These are phyloP conservation scores for Gymnocypris eckloni DNA, from an alignment of 2,797 vertebrate species.

Conservation along the genomic window DNA sequence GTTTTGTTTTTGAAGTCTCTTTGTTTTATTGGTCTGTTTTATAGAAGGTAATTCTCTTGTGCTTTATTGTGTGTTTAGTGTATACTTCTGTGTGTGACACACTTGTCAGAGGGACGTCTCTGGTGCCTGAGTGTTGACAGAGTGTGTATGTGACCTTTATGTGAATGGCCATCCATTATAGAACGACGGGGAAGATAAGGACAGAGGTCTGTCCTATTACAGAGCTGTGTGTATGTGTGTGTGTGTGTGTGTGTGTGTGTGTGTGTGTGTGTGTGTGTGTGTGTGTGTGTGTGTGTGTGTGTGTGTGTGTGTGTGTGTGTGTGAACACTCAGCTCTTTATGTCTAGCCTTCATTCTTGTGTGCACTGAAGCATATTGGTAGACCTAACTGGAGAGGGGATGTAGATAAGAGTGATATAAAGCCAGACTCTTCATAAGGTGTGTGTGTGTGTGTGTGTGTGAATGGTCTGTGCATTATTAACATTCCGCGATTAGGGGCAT, in stretches of 20 bases:
- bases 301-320: constrained; percentile 71
- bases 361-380: constrained; percentile 71
- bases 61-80: constrained; percentile 48
- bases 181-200: constrained; percentile 64
- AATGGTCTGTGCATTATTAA: constrained; percentile 24
- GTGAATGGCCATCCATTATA: constrained; percentile 77
- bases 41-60: constrained; percentile 36
- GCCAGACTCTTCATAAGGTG: constrained; percentile 7
- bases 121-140: constrained; percentile 56
- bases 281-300: constrained; percentile 62
- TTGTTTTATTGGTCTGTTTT: constrained; percentile 33
- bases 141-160: constrained; percentile 70
- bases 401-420: constrained; percentile 69
- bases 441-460: constrained; percentile 42
- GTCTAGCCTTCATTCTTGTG: constrained; percentile 73
- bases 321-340: constrained; percentile 57
- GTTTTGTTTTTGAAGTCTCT: constrained; percentile 8
- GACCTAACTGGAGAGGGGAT: constrained; percentile 52
- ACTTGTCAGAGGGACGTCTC: constrained; percentile 53
- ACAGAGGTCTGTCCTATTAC: constrained; percentile 64
- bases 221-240: constrained; percentile 62
- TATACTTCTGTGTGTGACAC: constrained; percentile 37
- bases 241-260: constrained; percentile 70
- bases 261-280: constrained; percentile 70
- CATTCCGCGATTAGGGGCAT: neutral